Evolutionary conservation across 2,888 invertebrate genomes (phyloP).

Genomic region (Gnatocerus cornutus): DNA sequence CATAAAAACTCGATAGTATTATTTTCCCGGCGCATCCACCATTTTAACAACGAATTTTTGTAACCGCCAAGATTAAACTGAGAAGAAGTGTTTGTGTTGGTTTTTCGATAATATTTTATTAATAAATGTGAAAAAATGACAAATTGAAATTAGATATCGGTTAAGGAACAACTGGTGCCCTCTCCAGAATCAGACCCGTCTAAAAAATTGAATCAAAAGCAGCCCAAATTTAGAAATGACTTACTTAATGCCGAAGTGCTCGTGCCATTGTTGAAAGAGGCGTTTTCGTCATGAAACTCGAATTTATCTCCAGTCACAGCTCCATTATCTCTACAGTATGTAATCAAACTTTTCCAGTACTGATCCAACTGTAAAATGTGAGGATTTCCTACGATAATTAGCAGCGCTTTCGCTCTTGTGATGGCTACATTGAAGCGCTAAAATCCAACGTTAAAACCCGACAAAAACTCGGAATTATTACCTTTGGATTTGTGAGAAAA

Average conservation of each 20-base stretch:
- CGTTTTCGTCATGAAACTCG: conserved; percentile 16
- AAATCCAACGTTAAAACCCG: conserved; percentile 56
- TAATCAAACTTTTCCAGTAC: conserved; percentile 69
- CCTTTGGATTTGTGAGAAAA: conserved; percentile 76
- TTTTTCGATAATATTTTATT: too few species aligned
- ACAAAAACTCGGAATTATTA: conserved; percentile 51
- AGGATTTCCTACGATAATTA: conserved; percentile 76
- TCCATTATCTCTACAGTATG: conserved; percentile 65
- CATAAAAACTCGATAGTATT: too few species aligned
- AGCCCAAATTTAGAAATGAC: not conserved
- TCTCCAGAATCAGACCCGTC: too few species aligned
- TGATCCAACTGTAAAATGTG: conserved; percentile 67
- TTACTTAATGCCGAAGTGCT: too few species aligned
- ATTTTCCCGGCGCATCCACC: conserved; percentile 1
- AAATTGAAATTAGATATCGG: too few species aligned
- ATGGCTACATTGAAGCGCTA: conserved; percentile 83
- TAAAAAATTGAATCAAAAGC: too few species aligned
- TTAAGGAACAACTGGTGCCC: too few species aligned
- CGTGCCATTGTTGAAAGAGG: too few species aligned
- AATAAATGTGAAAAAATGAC: too few species aligned
- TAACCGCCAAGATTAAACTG: too few species aligned
- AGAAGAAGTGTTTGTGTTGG: too few species aligned
- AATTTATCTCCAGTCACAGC: conserved; percentile 64
- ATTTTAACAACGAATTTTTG: too few species aligned
- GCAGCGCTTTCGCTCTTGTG: conserved; percentile 79